These are phyloP conservation scores for Pantherophis vulpinus DNA, from an alignment of 2,797 vertebrate genomes.

Conservation along the genomic window DNA sequence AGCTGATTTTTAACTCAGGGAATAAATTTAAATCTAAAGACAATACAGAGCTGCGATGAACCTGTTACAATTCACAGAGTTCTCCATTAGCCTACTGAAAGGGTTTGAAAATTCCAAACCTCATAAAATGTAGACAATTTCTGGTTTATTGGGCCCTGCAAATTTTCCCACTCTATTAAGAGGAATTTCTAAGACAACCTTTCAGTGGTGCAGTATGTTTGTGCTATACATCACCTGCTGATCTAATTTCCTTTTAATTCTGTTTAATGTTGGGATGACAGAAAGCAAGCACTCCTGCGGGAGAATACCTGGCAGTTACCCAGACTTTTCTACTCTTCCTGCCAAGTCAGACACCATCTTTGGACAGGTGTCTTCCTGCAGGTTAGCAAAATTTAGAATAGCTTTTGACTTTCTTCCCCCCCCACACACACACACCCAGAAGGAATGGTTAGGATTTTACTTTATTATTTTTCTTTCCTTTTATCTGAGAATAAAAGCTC, in stretches of 20 bases:
- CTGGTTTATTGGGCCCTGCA: neutral
- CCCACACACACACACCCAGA: neutral
- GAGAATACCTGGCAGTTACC: neutral
- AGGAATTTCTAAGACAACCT: neutral
- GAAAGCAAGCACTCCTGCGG: neutral
- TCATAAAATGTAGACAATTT: too few relatives aligned
- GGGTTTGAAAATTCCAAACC: neutral
- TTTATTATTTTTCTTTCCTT: neutral
- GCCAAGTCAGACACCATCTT: neutral
- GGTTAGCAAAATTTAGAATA: slow-evolving; percentile 3
- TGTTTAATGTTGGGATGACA: neutral
- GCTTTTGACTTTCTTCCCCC: neutral
- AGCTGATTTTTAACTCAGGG: neutral
- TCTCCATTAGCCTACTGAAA: neutral
- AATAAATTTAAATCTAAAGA: neutral
- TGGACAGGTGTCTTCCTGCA: neutral
- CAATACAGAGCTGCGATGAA: neutral
- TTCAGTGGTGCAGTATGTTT: neutral
- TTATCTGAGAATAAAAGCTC: neutral
- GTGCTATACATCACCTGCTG: neutral
- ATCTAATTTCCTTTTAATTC: neutral
- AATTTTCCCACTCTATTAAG: neutral
- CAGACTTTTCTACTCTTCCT: neutral
- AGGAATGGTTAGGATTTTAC: neutral
- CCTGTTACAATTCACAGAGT: neutral